phyloP scores from a whole-genome alignment of 2,113 vertebrate species.

The Perca fluviatilis region DNA sequence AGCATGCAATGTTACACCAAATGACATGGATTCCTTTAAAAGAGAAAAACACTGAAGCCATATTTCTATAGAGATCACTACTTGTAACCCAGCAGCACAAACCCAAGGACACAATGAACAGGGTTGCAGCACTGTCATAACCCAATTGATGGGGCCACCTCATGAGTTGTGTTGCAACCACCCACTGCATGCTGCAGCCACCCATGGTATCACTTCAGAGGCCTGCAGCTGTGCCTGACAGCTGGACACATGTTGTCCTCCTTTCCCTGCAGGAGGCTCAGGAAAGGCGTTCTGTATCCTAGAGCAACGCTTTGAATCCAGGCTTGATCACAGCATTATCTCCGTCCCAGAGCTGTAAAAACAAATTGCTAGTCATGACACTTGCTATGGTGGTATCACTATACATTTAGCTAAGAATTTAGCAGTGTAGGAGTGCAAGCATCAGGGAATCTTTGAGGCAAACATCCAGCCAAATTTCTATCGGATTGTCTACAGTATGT shows the following conservation, averaged over 20 bases:
- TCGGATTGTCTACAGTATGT: constrained; percentile 17
- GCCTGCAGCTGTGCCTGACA: constrained; percentile 69
- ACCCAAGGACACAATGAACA: constrained; percentile 51
- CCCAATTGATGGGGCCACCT: constrained; percentile 62
- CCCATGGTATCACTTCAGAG: constrained; percentile 63
- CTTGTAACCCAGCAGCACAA: constrained; percentile 15
- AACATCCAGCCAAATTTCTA: constrained; percentile 13
- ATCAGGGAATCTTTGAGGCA: constrained; percentile 19
- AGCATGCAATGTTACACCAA: constrained; percentile 32
- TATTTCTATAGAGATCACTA: constrained; percentile 41
- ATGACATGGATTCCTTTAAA: constrained; percentile 39
- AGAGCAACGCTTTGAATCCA: constrained; percentile 69
- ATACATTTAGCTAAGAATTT: constrained; percentile 39
- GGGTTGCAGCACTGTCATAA: constrained; percentile 34
- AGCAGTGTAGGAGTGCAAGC: neutral
- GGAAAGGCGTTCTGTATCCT: constrained; percentile 43
- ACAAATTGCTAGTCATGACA: constrained; percentile 42
- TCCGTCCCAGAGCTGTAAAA: constrained; percentile 23
- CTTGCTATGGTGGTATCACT: constrained; percentile 59
- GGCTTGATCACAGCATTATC: constrained; percentile 64
- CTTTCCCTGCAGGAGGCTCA: constrained; percentile 55
- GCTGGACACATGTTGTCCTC: constrained; percentile 72
- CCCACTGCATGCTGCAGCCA: constrained; percentile 58
- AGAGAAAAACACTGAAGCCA: constrained; percentile 8
- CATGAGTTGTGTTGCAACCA: constrained; percentile 43